Conservation (phyloP, 2,113 vertebrate species). For the Marmota flaviventris region DNA sequence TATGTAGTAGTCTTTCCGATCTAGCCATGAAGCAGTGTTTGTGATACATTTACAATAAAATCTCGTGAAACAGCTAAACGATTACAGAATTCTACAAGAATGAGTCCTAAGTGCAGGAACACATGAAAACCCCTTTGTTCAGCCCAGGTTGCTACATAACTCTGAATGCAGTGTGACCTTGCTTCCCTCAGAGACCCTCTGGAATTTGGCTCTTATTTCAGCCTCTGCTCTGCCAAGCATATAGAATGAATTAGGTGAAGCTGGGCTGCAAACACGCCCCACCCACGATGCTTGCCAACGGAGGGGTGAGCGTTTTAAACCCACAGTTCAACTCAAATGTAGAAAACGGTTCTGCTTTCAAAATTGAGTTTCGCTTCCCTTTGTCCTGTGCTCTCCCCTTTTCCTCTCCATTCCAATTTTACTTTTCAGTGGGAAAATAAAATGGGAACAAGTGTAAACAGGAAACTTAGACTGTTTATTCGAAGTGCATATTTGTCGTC, state of each 20-base stretch:
- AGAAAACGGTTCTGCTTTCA: slow-evolving; percentile 40
- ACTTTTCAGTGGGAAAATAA: slow-evolving; percentile 48
- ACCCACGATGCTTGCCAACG: slow-evolving; percentile 67
- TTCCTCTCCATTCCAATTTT: neutral
- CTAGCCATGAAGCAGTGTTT: slow-evolving; percentile 69
- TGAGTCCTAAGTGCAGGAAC: slow-evolving; percentile 66
- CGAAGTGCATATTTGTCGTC: neutral
- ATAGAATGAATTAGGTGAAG: slow-evolving; percentile 81
- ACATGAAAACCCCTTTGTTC: slow-evolving; percentile 19
- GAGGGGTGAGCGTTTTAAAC: slow-evolving; percentile 73
- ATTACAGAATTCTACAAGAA: slow-evolving; percentile 66
- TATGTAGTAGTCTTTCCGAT: slow-evolving; percentile 74
- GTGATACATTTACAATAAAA: slow-evolving; percentile 60
- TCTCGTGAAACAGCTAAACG: slow-evolving; percentile 60
- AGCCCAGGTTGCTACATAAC: slow-evolving; percentile 66
- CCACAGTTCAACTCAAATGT: slow-evolving; percentile 28
- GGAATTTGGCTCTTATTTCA: slow-evolving; percentile 71
- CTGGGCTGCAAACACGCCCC: slow-evolving; percentile 52
- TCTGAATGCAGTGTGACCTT: slow-evolving; percentile 48
- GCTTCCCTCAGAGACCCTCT: slow-evolving; percentile 52
- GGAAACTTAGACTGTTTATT: slow-evolving; percentile 40
- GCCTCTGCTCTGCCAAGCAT: slow-evolving; percentile 73
- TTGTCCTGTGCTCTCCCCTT: neutral
- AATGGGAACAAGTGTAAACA: slow-evolving; percentile 65
- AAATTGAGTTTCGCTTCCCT: neutral